Percentiles rank a stretch among this genome's conserved stretches.
Conservation (phyloP, 2,888 invertebrate species). For the Pterostichus madidus region DNA sequence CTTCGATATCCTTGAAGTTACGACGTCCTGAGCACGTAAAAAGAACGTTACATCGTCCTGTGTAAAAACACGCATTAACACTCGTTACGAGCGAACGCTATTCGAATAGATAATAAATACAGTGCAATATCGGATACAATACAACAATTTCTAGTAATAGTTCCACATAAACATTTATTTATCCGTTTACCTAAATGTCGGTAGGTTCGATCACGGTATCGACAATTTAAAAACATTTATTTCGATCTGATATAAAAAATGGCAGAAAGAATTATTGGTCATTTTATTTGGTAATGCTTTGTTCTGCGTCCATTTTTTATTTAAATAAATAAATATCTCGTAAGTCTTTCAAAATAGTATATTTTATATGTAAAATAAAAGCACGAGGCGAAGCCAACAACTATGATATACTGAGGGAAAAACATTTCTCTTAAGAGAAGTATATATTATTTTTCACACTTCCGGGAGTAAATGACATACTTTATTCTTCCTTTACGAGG, state of each 20-base stretch:
- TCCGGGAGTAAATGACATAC: no score
- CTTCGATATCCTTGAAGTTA: constrained; percentile 18
- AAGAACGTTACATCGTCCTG: constrained; percentile 16
- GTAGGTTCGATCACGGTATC: background rate
- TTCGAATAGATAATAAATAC: constrained; percentile 29
- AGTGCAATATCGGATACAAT: background rate
- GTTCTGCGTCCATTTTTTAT: no score
- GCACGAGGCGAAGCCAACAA: no score
- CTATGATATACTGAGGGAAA: no score
- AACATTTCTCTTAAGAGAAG: no score
- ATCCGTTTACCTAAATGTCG: background rate
- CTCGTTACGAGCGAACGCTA: constrained; percentile 36
- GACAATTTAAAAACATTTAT: background rate
- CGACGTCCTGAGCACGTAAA: constrained; percentile 27
- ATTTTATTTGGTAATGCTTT: background rate
- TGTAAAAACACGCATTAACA: constrained; percentile 31
- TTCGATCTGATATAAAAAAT: background rate
- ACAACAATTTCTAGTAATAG: constrained; percentile 22
- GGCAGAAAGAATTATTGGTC: no score
- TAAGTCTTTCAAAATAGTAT: no score
- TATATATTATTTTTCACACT: no score
- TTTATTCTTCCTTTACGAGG: no score
- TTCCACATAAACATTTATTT: constrained; percentile 1
- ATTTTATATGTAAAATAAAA: no score
- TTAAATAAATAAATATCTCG: no score